phyloP scores from a whole-genome alignment of 2,888 invertebrate species.

The Micropterix aruncella region DNA sequence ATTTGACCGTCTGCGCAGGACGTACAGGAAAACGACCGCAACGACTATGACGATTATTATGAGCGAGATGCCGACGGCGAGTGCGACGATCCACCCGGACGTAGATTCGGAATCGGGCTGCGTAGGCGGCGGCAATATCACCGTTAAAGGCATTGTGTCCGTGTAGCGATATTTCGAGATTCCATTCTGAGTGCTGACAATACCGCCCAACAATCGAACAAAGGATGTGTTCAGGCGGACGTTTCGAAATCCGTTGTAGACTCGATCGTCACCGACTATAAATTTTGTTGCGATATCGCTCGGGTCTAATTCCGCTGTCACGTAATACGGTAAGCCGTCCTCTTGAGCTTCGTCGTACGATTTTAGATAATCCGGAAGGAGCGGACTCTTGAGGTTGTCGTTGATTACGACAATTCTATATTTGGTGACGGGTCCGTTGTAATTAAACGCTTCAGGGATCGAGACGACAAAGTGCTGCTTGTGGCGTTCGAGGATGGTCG shows the following conservation, averaged over 20 bases:
- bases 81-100: conserved; percentile 37
- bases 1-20: conserved; percentile 28
- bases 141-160: conserved; percentile 33
- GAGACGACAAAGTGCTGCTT: conserved; percentile 50
- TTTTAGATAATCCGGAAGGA: conserved; percentile 43
- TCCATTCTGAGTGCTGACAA: conserved; percentile 53
- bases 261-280: conserved; percentile 59
- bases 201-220: conserved; percentile 54
- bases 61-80: conserved; percentile 64
- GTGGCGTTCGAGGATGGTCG: conserved; percentile 45
- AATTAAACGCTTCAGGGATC: conserved; percentile 52
- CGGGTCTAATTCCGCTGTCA: conserved; percentile 65
- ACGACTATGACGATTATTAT: conserved; percentile 54
- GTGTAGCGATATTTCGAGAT: conserved; percentile 52
- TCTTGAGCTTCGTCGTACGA: conserved; percentile 51
- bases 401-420: conserved; percentile 64
- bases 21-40: conserved; percentile 46
- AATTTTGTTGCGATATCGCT: conserved; percentile 51
- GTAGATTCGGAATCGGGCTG: conserved; percentile 34
- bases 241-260: conserved; percentile 65
- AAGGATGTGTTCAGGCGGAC: conserved; percentile 49
- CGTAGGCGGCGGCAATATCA: conserved; percentile 36
- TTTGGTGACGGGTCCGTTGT: conserved; percentile 63
- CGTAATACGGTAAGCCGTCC: conserved; percentile 63
- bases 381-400: conserved; percentile 46